These are phyloP conservation scores for Paramormyrops hopkinsi DNA, from an alignment of 2,797 vertebrate species.

Conservation along the genomic window DNA sequence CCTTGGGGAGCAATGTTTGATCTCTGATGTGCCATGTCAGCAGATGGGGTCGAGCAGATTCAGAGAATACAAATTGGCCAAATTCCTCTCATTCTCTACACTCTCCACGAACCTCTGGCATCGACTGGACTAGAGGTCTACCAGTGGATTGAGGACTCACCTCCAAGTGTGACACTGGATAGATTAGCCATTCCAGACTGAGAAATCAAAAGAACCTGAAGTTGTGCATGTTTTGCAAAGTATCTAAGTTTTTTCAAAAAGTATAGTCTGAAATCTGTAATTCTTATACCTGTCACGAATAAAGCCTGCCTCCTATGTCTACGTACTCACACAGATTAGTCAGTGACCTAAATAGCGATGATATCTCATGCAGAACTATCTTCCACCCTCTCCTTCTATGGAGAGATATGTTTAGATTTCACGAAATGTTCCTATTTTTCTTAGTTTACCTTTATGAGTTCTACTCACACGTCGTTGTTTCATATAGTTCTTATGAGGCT, in stretches of 20 bases:
- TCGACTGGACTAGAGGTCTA: neutral
- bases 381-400: neutral
- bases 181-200: neutral
- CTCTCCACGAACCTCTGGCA: neutral
- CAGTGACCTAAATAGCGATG: constrained; percentile 13
- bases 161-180: neutral
- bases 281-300: neutral
- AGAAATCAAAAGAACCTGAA: neutral
- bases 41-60: neutral
- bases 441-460: neutral
- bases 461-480: neutral
- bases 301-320: neutral
- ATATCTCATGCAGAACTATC: neutral
- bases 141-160: neutral
- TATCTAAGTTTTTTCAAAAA: neutral
- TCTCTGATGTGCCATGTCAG: neutral
- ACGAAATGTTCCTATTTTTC: constrained; percentile 4
- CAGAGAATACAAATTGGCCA: neutral
- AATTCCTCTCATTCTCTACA: neutral
- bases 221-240: neutral
- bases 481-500: neutral
- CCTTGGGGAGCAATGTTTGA: neutral
- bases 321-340: neutral
- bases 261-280: neutral
- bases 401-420: constrained; percentile 11